phyloP scores from a whole-genome alignment of 2,888 invertebrate genomes.

The Archips xylosteana region DNA sequence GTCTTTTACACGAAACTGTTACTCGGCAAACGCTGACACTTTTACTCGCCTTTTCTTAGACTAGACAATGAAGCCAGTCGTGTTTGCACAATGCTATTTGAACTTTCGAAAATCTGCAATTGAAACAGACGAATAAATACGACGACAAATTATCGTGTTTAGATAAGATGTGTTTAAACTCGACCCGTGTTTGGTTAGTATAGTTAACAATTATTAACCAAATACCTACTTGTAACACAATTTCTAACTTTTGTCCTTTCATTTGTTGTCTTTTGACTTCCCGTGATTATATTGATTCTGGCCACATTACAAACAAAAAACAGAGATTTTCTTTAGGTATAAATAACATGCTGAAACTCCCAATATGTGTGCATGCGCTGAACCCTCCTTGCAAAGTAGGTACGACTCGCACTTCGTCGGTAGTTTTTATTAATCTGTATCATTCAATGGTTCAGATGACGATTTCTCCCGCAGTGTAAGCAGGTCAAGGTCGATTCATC shows the following conservation, averaged over 20 bases:
- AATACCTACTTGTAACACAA: constrained; percentile 11
- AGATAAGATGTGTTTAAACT: constrained; percentile 56
- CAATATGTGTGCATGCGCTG: too few species aligned
- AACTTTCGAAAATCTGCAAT: constrained; percentile 80
- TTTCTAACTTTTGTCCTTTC: constrained; percentile 8
- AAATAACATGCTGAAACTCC: too few species aligned
- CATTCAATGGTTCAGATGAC: constrained; percentile 65
- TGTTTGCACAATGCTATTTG: constrained; percentile 75
- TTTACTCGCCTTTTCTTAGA: constrained; percentile 63
- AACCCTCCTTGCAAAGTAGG: too few species aligned
- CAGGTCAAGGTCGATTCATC: constrained; percentile 76
- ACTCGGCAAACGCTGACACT: constrained; percentile 52
- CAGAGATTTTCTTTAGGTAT: too few species aligned
- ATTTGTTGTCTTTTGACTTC: constrained; percentile 5
- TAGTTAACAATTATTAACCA: constrained; percentile 42
- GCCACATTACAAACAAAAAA: not conserved
- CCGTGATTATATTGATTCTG: not conserved
- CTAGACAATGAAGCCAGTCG: constrained; percentile 65
- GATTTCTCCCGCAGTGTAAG: constrained; percentile 73
- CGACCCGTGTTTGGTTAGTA: constrained; percentile 50
- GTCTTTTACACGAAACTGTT: constrained; percentile 37
- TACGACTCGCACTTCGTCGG: constrained; percentile 1
- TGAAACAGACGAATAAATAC: constrained; percentile 74
- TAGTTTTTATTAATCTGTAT: constrained; percentile 52
- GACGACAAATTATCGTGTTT: constrained; percentile 61